Base-by-base conservation (phyloP, 35 echinoderm and acorn worm species). In the Lytechinus variegatus region DNA sequence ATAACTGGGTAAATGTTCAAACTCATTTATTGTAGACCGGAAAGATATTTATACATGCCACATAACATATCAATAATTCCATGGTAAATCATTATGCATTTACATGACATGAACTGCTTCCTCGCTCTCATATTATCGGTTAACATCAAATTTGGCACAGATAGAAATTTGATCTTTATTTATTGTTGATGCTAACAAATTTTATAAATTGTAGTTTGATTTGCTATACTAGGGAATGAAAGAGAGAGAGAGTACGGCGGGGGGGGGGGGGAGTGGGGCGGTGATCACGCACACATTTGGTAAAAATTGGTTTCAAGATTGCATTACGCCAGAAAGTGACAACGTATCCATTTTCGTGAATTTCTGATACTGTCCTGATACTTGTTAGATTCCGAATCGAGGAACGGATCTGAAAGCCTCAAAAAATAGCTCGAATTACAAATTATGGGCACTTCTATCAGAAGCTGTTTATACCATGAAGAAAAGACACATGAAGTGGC, bases 391-490 rank as follows among this genome's bases (percentile, higher is more conserved):
- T 79, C 21, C 66, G 19, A 24, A 19, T 79, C 66, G 66, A 79
- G n/a, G 66, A 24, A 79, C 66, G 66, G 19, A 24, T 7, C 66
- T 79, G 66, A 79, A 79, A 79, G 66, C 66, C n/a, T 79, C 61
- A 79, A 79, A 79, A 79, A 79, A 79, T 24, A 79, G 66, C 66
- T 79, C 66, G 24, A 79, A 79, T 79, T 79, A 79, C 66, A 79
- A 19, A 79, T 79, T 16, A 79, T 19, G 24, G 66, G 66, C 66
- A 79, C 66, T 79, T 79, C 66, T 79, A 5, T 24, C 66, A 79
- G 21, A 79, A 16, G 66, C 66, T 5, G 66, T 79, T 79, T 6
- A 79, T 19, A 79, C n/a, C 14, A 79, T 8, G 16, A 44, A 44
- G 33, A 44, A 44, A 44, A 44, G 33, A 44, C n/a, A 24, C 14